Evolutionary conservation across 2,797 vertebrate species (phyloP).

Genomic region (Liasis olivaceus): DNA sequence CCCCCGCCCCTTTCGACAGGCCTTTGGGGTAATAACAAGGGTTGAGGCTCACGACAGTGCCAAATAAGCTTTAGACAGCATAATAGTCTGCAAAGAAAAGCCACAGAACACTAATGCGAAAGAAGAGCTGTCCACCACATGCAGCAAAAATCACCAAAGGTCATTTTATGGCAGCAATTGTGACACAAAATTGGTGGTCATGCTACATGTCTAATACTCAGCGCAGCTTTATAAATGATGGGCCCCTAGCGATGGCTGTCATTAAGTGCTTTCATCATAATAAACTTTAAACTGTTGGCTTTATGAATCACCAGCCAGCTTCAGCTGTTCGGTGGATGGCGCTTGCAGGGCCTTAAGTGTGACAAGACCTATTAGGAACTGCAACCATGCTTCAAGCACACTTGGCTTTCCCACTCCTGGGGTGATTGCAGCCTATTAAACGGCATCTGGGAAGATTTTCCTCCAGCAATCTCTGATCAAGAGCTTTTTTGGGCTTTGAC

Average conservation of each 20-base stretch:
- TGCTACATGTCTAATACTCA: constrained; percentile 88
- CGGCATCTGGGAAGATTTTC: constrained; percentile 85
- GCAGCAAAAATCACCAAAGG: constrained; percentile 87
- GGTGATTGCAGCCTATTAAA: constrained; percentile 88
- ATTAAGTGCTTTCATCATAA: constrained; percentile 91
- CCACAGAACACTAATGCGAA: constrained; percentile 85
- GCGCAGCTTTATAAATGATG: constrained; percentile 84
- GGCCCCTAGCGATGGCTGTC: constrained; percentile 86
- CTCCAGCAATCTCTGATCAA: constrained; percentile 86
- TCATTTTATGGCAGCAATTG: constrained; percentile 88
- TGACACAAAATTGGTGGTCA: constrained; percentile 88
- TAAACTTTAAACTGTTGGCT: constrained; percentile 91
- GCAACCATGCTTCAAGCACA: constrained; percentile 85
- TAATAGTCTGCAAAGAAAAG: constrained; percentile 86
- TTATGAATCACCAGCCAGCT: constrained; percentile 87
- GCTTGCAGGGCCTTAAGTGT: constrained; percentile 86
- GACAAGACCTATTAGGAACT: constrained; percentile 88
- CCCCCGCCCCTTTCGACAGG: constrained; percentile 71
- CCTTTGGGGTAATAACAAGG: constrained; percentile 83
- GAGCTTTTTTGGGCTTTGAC: constrained; percentile 87
- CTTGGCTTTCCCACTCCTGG: constrained; percentile 84
- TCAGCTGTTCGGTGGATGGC: constrained; percentile 84
- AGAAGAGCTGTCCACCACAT: constrained; percentile 85
- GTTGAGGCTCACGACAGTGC: constrained; percentile 82
- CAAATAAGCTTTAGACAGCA: constrained; percentile 86